A percentile compares a stretch with the other conserved stretches of the same genome.
Conservation (phyloP, 2,113 vertebrate species). For the Centropus bengalensis region DNA sequence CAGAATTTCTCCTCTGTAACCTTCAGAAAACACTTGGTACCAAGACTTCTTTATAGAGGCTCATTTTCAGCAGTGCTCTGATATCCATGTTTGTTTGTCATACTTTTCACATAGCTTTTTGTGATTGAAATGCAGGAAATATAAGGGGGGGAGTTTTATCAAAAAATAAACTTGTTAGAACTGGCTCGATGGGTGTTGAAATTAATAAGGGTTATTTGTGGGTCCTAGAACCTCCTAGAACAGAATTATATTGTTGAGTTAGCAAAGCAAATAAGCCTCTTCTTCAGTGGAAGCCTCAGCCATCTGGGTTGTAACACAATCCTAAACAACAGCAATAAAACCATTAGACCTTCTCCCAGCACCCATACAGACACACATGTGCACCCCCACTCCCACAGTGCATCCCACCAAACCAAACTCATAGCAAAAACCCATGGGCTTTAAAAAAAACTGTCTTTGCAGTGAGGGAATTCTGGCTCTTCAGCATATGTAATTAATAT, state of each 20-base stretch:
- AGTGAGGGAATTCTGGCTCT: not conserved
- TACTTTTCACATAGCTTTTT: not conserved
- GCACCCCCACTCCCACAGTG: no score
- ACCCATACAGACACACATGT: not conserved
- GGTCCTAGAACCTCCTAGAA: not conserved
- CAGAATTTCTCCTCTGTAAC: not conserved
- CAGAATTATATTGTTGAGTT: not conserved
- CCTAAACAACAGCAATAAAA: not conserved
- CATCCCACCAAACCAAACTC: accelerated
- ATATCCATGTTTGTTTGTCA: not conserved
- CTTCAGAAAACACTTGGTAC: not conserved
- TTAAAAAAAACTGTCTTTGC: not conserved
- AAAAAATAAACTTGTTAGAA: not conserved
- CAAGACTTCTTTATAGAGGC: not conserved
- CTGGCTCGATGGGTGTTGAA: not conserved
- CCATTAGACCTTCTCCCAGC: not conserved
- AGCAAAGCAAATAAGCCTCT: not conserved
- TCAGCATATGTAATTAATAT: not conserved
- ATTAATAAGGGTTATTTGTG: not conserved
- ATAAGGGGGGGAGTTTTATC: not conserved
- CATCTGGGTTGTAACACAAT: not conserved
- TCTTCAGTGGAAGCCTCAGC: not conserved
- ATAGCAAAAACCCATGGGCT: not conserved
- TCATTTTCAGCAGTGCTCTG: not conserved
- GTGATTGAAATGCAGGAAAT: not conserved